These are phyloP conservation scores for Gallinago solitaria DNA, from an alignment of 2,797 vertebrate genomes.

Conservation along the genomic window DNA sequence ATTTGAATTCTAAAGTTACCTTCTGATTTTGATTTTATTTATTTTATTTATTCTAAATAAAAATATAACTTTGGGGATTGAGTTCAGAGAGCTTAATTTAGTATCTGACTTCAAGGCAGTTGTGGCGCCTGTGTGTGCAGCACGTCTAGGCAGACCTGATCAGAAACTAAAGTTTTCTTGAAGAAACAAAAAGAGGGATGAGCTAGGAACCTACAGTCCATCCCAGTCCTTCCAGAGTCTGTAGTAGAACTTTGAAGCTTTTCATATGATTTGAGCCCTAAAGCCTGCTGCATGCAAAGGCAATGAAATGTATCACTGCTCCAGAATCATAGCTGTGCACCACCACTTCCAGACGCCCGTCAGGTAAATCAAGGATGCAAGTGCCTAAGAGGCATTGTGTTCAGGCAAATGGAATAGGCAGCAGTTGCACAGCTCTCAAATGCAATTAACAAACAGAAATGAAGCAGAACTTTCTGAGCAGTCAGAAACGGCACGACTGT, in stretches of 20 bases:
- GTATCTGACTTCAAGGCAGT: neutral
- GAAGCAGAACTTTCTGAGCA: constrained; percentile 25
- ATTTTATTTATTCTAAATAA: neutral
- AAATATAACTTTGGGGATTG: neutral
- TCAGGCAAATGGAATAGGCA: neutral
- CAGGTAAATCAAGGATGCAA: neutral
- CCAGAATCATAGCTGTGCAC: neutral
- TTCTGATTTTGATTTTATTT: neutral
- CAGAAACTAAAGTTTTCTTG: neutral
- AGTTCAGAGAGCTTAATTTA: neutral
- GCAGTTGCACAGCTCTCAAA: neutral
- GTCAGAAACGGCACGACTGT: neutral
- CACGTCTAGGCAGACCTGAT: neutral
- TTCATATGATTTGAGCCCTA: neutral
- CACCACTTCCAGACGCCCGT: neutral
- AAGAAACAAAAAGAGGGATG: neutral
- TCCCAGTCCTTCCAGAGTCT: neutral
- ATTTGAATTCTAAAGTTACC: neutral
- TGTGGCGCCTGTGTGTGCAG: neutral
- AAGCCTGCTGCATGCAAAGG: neutral
- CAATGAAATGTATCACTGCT: neutral
- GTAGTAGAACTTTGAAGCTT: neutral
- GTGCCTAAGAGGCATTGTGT: neutral
- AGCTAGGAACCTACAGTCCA: neutral
- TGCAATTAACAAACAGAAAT: constrained; percentile 34